These are phyloP conservation scores for Lucilia cuprina DNA, from an alignment of 1,140 invertebrate genomes.

Conservation along the genomic window DNA sequence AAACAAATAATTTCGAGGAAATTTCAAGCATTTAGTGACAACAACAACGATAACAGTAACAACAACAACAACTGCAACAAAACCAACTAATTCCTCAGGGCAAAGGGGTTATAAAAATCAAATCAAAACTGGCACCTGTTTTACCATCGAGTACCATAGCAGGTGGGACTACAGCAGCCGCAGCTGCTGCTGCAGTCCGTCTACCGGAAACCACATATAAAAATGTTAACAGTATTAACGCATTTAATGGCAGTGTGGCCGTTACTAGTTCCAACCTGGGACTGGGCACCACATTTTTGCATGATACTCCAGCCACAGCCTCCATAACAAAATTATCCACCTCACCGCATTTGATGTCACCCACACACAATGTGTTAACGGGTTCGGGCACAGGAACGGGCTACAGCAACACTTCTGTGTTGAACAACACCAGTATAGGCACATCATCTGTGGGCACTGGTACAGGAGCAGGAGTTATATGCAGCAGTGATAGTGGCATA, in stretches of 20 bases:
- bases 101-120: not conserved
- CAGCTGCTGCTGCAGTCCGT: constrained; percentile 26
- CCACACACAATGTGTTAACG: constrained; percentile 46
- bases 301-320: constrained; percentile 25
- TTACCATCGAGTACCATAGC: constrained; percentile 44
- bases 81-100: not conserved
- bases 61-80: not conserved
- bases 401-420: not conserved
- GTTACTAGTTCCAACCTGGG: constrained; percentile 26
- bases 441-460: not conserved
- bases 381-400: not conserved
- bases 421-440: constrained; percentile 17
- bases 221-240: constrained; percentile 30
- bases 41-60: not conserved
- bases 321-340: constrained; percentile 37
- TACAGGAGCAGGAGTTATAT: constrained; percentile 42
- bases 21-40: not conserved
- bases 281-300: constrained; percentile 36
- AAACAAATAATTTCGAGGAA: constrained; percentile 20
- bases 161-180: constrained; percentile 31
- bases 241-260: constrained; percentile 22
- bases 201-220: constrained; percentile 13
- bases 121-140: constrained; percentile 56
- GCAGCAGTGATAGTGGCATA: constrained; percentile 57
- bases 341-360: constrained; percentile 51